Conservation (phyloP, 2,113 vertebrate species). For the Urocynchramus pylzowi region DNA sequence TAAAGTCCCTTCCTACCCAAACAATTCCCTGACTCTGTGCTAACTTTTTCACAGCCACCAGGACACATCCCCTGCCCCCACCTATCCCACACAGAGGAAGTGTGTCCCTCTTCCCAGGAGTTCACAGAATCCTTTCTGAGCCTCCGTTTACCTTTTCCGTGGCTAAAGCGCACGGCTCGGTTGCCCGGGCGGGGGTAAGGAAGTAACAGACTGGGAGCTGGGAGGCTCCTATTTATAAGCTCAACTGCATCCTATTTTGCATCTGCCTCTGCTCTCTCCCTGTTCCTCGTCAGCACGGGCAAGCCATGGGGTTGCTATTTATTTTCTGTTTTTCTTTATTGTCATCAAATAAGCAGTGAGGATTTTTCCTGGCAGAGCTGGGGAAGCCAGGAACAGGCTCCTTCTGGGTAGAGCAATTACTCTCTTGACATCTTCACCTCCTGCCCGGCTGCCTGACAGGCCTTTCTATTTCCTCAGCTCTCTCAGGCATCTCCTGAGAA, state of each 20-base stretch:
- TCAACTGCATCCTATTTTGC: conserved; percentile 24
- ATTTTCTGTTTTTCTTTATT: neutral
- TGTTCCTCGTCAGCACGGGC: neutral
- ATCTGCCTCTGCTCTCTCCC: conserved; percentile 52
- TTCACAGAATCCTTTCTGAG: neutral
- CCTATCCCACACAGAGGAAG: neutral
- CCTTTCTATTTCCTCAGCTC: conserved; percentile 32
- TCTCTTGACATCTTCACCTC: conserved; percentile 45
- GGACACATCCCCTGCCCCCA: neutral
- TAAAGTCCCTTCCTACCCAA: neutral
- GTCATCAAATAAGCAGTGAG: neutral
- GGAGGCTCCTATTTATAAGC: conserved; percentile 54
- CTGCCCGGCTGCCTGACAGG: neutral
- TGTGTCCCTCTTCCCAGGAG: neutral
- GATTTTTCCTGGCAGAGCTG: conserved; percentile 46
- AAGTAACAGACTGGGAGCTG: conserved; percentile 1
- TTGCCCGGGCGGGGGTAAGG: neutral
- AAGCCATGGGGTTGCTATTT: neutral
- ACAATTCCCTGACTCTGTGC: neutral
- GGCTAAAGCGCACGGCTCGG: accelerated
- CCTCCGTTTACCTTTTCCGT: neutral
- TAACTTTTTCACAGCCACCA: neutral
- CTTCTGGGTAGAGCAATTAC: conserved; percentile 66
- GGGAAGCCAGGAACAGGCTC: conserved; percentile 22
- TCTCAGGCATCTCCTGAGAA: conserved; percentile 15